Evolutionary conservation across 2,888 invertebrate genomes (phyloP), one percentile per base, ranked within the genome.

Genomic region (Acronicta alni): DNA sequence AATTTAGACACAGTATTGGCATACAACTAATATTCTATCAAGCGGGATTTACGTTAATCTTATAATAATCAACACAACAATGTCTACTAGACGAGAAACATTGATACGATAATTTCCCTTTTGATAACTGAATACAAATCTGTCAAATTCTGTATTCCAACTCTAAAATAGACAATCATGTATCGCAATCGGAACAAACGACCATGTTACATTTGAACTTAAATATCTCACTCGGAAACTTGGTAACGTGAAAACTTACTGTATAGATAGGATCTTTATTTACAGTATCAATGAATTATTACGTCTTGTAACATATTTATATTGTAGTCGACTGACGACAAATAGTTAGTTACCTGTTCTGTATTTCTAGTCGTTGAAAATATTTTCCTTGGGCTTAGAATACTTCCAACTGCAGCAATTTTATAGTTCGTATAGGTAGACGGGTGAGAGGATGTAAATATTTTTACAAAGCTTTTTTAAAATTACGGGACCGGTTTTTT

Each of bases 201-300:
- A 71, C 67, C 46, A 61, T 68, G 57, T 68, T 55, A 67, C 64
- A 57, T 61, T 68, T 56, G 52, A 71, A 75, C 60, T 72, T 58
- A 61, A 69, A 63, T 66, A 57, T 60, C 59, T 71, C 63, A 60
- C 55, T 66, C 43, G 46, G 60, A 49, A 72, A 72, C 57, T 71
- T 42, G 35, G 45, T 60, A 57, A 75, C 63, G 57, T 52, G 63
- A 78, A 80, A 68, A 78, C 76, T 69, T 72, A 62, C 70, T 58
- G 39, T 56, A 42, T 52, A 68, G 58, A 52, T 54, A 49, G 39
- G 57, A 48, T 72, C 42, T 68, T 63, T 58, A 60, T 65, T 57
- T 67, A 62, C 68, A 66, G 57, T 63, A 63, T 57, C 72, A 60
- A 79, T 82, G 82, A 79, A 82, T 80, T 79, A 72, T 61, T 69